Evolutionary conservation across 2,797 vertebrate species (phyloP).

Genomic region (Parauchenoglanis punctatus): DNA sequence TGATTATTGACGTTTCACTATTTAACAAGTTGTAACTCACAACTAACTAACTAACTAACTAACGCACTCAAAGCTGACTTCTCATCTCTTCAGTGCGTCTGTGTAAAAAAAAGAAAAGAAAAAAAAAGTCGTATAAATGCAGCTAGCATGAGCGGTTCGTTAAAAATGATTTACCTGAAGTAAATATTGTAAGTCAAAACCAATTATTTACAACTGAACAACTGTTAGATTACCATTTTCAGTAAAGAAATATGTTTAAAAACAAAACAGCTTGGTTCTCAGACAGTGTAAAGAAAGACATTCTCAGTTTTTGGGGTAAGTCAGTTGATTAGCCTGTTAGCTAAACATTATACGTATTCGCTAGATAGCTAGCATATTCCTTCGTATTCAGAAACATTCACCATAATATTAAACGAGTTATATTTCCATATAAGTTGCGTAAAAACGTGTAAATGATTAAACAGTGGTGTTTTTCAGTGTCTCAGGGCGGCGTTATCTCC

Average conservation of each 20-base stretch:
- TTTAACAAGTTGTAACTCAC: too few species aligned
- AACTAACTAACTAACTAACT: not conserved
- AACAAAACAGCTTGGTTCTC: constrained; percentile 88
- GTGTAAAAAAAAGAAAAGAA: not conserved
- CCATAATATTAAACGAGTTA: not conserved
- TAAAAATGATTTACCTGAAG: not conserved
- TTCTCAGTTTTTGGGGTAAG: constrained; percentile 84
- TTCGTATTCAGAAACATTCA: not conserved
- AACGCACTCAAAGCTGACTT: not conserved
- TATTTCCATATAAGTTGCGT: not conserved
- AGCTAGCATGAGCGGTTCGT: not conserved
- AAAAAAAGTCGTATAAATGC: too few species aligned
- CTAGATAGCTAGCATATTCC: too few species aligned
- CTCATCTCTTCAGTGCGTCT: not conserved
- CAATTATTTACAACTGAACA: not conserved
- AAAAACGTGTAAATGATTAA: not conserved
- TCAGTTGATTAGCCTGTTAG: not conserved
- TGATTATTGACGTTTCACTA: too few species aligned
- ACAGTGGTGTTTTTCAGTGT: constrained; percentile 64
- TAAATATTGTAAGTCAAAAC: not conserved
- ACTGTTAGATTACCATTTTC: not conserved
- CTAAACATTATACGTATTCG: not conserved
- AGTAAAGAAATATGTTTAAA: constrained; percentile 77
- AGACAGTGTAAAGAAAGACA: constrained; percentile 72
- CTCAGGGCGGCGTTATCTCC: constrained; percentile 74